phyloP scores from a whole-genome alignment of 2,113 vertebrate species.

The Hippocampus abdominalis region DNA sequence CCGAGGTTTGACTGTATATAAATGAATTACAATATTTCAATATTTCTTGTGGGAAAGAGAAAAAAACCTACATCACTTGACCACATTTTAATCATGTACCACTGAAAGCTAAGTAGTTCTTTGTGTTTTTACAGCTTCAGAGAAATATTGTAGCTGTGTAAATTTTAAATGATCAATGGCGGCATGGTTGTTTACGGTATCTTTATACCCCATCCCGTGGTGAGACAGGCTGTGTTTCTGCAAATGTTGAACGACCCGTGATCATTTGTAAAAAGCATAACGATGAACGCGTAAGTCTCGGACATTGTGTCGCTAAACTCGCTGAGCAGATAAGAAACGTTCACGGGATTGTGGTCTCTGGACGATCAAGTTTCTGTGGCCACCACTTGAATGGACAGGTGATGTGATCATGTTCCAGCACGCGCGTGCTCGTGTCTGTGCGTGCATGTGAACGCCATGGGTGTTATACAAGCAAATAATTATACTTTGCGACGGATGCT shows the following conservation, averaged over 20 bases:
- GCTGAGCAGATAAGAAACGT: slow-evolving; percentile 25
- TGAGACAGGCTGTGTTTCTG: not conserved
- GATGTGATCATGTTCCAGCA: slow-evolving; percentile 34
- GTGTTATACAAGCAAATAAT: slow-evolving; percentile 59
- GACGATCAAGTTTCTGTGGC: slow-evolving; percentile 33
- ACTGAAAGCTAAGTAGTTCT: too few relatives aligned
- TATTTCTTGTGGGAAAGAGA: too few relatives aligned
- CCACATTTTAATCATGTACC: too few relatives aligned
- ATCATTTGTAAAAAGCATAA: too few relatives aligned
- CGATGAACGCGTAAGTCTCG: not conserved
- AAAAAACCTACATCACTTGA: too few relatives aligned
- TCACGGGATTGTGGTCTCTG: slow-evolving; percentile 35
- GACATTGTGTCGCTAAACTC: slow-evolving; percentile 13
- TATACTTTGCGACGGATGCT: slow-evolving; percentile 38
- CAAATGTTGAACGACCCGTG: not conserved
- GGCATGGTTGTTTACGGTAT: not conserved
- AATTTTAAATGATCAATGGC: not conserved
- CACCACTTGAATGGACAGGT: slow-evolving; percentile 45
- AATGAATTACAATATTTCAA: too few relatives aligned
- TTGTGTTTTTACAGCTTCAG: too few relatives aligned
- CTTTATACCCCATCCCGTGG: not conserved
- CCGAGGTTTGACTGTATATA: too few relatives aligned
- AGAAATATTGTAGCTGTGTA: too few relatives aligned
- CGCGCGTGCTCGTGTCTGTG: not conserved
- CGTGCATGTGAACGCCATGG: slow-evolving; percentile 18